phyloP scores from a whole-genome alignment of 2,113 vertebrate species.

The Prolemur simus region DNA sequence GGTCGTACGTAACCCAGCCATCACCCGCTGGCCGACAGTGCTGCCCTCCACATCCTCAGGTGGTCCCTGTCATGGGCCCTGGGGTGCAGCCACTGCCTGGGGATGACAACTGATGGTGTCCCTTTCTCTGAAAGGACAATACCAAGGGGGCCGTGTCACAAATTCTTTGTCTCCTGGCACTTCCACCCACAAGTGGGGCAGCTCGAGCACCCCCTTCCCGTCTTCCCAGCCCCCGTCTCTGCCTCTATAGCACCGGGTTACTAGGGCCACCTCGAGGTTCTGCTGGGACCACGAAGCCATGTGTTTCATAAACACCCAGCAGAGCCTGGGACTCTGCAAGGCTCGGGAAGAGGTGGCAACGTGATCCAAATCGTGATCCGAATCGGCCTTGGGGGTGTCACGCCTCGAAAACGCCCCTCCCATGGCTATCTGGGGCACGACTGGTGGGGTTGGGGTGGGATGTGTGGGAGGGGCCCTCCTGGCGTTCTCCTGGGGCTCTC shows the following conservation, averaged over 20 bases:
- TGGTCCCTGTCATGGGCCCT: neutral
- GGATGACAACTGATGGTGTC: fast-evolving
- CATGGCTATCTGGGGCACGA: neutral
- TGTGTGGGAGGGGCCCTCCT: neutral
- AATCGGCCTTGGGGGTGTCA: fast-evolving
- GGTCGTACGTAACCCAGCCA: fast-evolving
- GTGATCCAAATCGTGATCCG: neutral
- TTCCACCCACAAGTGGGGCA: neutral
- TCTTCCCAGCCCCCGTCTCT: neutral
- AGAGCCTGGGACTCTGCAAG: fast-evolving
- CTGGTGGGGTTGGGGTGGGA: fast-evolving
- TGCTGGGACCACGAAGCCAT: neutral
- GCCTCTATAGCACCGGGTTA: neutral
- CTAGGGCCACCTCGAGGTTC: neutral
- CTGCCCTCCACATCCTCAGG: fast-evolving
- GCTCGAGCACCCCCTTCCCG: no score
- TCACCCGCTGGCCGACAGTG: fast-evolving
- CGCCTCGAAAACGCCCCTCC: no score
- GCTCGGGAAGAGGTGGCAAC: fast-evolving
- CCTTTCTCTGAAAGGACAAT: neutral
- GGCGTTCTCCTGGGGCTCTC: slow-evolving; percentile 49
- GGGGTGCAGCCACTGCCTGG: neutral
- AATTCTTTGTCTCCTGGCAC: fast-evolving
- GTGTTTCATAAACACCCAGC: neutral
- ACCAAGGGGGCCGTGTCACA: fast-evolving